Evolutionary conservation across 2,797 vertebrate genomes (phyloP).

Genomic region (Xenentodon cancila): DNA sequence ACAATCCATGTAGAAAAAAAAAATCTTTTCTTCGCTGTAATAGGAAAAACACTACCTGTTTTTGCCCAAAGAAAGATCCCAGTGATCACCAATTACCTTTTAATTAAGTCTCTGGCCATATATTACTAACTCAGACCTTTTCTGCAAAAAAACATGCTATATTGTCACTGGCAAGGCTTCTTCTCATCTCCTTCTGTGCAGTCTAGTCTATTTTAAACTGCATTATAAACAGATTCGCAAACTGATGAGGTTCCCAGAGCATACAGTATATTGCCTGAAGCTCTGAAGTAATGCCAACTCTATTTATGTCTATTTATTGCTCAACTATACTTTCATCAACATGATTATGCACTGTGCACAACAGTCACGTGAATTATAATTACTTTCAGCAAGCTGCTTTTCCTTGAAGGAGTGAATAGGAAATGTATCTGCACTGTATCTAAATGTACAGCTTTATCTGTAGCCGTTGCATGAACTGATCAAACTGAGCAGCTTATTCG

Average conservation of each 20-base stretch:
- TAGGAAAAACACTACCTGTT: slow-evolving; percentile 53
- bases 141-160: slow-evolving; percentile 9
- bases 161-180: slow-evolving; percentile 2
- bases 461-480: neutral
- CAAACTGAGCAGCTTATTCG: neutral
- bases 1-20: slow-evolving; percentile 14
- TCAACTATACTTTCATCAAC: slow-evolving; percentile 45
- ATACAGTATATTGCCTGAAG: slow-evolving; percentile 49
- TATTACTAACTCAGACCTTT: slow-evolving; percentile 47
- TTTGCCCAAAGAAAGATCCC: slow-evolving; percentile 45
- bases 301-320: slow-evolving; percentile 61
- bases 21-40: slow-evolving; percentile 30
- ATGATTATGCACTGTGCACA: slow-evolving; percentile 38
- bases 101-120: slow-evolving; percentile 72
- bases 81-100: slow-evolving; percentile 71
- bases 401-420: slow-evolving; percentile 15
- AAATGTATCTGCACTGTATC: slow-evolving; percentile 1
- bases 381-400: slow-evolving; percentile 52
- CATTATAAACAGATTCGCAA: slow-evolving; percentile 39
- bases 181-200: slow-evolving; percentile 5
- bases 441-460: neutral
- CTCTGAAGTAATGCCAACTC: slow-evolving; percentile 57
- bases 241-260: slow-evolving; percentile 47
- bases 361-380: slow-evolving; percentile 39
- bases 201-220: slow-evolving; percentile 22